Conservation (phyloP, 2,888 invertebrate species). For the Watsonalla cultraria region DNA sequence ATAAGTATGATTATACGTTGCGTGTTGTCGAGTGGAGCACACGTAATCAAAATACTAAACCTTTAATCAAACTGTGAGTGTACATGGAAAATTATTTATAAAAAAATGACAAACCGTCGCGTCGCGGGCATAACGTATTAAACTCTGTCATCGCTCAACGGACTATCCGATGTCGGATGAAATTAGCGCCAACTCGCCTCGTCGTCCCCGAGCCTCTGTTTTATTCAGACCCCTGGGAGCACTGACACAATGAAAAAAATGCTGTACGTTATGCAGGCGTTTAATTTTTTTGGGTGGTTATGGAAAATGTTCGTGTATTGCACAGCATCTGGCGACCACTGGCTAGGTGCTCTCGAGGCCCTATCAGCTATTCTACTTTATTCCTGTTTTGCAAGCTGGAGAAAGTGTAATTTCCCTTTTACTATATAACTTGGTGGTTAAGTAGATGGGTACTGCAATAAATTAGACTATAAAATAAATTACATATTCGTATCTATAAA, state of each 20-base stretch:
- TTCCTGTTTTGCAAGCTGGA: conserved; percentile 38
- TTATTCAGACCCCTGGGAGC: conserved; percentile 67
- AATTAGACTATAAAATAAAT: too few species aligned
- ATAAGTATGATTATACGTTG: conserved; percentile 18
- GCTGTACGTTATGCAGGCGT: conserved; percentile 56
- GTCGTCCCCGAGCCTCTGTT: conserved; percentile 52
- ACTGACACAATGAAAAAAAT: conserved; percentile 64
- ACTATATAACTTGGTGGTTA: conserved; percentile 14
- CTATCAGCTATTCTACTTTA: conserved; percentile 28
- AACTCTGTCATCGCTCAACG: conserved; percentile 43
- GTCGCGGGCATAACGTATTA: conserved; percentile 10
- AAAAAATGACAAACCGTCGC: conserved; percentile 2
- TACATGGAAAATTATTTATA: conserved; percentile 25
- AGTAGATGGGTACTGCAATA: too few species aligned
- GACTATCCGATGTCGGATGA: conserved; percentile 50
- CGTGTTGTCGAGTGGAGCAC: conserved; percentile 4
- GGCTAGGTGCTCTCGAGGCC: conserved; percentile 27
- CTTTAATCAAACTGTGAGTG: conserved; percentile 8
- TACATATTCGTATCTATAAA: too few species aligned
- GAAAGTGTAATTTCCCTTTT: conserved; percentile 58
- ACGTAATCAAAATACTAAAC: conserved; percentile 9
- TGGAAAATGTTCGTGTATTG: conserved; percentile 56
- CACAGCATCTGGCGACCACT: conserved; percentile 49
- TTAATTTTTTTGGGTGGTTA: conserved; percentile 63
- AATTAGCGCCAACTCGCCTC: conserved; percentile 58